A percentile compares a stretch with the other conserved stretches of the same genome.
phyloP scores from a whole-genome alignment of 2,888 invertebrate species.

The Crepidodera aurea region DNA sequence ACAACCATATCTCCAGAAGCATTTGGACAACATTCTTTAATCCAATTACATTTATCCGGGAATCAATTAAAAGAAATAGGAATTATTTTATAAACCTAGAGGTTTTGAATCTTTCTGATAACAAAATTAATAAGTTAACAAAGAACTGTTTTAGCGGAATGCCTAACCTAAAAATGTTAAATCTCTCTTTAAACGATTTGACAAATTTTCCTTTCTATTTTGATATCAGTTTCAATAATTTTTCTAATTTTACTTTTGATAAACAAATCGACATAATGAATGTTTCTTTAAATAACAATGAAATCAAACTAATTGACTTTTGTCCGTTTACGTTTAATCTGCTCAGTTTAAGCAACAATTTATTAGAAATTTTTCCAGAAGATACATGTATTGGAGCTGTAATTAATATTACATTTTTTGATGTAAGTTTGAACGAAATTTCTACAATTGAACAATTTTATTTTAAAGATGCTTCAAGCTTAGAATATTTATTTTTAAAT shows the following conservation, averaged over 20 bases:
- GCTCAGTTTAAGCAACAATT: slow-evolving; percentile 3
- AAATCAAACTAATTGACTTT: background rate
- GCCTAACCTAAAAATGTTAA: background rate
- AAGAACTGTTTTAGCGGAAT: background rate
- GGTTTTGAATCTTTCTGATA: slow-evolving; percentile 9
- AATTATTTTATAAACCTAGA: too few species aligned
- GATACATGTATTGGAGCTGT: background rate
- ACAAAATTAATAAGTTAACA: slow-evolving; percentile 1
- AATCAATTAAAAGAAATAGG: slow-evolving; percentile 1
- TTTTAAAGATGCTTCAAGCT: background rate
- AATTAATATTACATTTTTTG: background rate
- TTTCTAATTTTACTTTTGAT: slow-evolving; percentile 1
- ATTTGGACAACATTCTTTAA: slow-evolving; percentile 44
- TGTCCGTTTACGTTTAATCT: background rate
- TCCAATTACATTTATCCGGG: slow-evolving; percentile 51
- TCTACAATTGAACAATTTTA: background rate
- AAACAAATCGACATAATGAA: background rate
- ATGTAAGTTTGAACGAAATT: slow-evolving; percentile 4
- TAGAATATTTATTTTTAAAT: background rate
- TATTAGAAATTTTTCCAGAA: background rate
- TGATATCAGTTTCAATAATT: slow-evolving; percentile 1
- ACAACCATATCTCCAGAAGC: background rate
- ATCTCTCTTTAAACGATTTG: slow-evolving; percentile 20
- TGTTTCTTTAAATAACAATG: slow-evolving; percentile 4
- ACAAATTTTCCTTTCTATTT: slow-evolving; percentile 2